Conservation (phyloP, 1,140 invertebrate species). For the Euura saliciscinereae region DNA sequence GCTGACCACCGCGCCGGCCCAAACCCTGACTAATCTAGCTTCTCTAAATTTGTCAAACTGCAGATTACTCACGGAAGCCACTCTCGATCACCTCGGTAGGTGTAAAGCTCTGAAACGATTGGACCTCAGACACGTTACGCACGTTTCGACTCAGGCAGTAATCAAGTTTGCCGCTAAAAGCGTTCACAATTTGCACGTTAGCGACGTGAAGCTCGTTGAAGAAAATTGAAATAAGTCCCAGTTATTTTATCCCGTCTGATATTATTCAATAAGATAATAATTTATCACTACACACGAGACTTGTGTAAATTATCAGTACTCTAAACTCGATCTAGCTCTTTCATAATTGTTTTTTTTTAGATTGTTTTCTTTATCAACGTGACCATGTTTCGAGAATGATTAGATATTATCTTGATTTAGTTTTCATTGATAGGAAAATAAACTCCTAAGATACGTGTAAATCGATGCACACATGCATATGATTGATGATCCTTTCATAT, state of each 20-base stretch:
- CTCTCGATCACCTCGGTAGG: constrained; percentile 77
- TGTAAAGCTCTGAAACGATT: constrained; percentile 70
- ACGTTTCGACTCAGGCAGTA: constrained; percentile 77
- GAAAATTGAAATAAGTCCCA: constrained; percentile 41
- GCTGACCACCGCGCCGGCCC: constrained; percentile 70
- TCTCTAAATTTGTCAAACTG: constrained; percentile 82
- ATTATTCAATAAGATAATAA: background rate
- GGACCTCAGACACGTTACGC: constrained; percentile 77
- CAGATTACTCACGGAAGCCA: constrained; percentile 79
- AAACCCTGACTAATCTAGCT: constrained; percentile 64
- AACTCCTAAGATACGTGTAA: no score
- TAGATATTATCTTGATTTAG: no score
- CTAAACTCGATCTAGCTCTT: background rate
- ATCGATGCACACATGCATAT: no score
- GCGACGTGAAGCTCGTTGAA: constrained; percentile 76
- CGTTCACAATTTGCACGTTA: constrained; percentile 74
- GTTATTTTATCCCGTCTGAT: background rate
- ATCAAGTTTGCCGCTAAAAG: constrained; percentile 81
- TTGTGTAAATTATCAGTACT: no score
- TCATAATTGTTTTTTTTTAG: background rate
- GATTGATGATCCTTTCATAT: no score
- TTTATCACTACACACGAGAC: background rate
- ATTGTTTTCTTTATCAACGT: background rate
- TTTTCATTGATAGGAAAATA: no score
- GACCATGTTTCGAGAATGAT: background rate